A percentile compares a stretch with the other conserved stretches of the same genome.
Conservation (phyloP, 1,140 invertebrate species). For the Ectropis grisescens region DNA sequence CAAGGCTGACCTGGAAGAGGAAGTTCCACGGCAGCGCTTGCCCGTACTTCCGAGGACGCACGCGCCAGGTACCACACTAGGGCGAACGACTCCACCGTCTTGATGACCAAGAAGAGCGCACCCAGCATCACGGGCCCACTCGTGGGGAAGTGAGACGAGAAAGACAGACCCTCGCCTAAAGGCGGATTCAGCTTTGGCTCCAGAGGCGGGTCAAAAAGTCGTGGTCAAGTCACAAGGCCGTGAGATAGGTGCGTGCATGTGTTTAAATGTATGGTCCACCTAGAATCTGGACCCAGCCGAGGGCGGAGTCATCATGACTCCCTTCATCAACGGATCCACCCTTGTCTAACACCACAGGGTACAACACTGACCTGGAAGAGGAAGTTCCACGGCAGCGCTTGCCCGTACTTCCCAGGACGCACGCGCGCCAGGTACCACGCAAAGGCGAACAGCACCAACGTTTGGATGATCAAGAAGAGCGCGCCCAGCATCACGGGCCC, state of each 20-base stretch:
- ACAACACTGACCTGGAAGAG: slow-evolving; percentile 19
- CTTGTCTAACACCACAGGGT: no score
- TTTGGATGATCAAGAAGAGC: slow-evolving; percentile 23
- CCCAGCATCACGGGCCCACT: slow-evolving; percentile 14
- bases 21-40: slow-evolving; percentile 33
- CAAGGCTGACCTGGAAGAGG: slow-evolving; percentile 19
- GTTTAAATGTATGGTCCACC: no score
- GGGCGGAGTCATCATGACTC: no score
- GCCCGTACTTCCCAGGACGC: slow-evolving; percentile 32
- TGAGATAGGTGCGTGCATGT: no score
- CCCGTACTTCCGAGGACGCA: slow-evolving; percentile 31
- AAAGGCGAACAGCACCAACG: slow-evolving; percentile 12
- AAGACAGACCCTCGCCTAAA: not conserved
- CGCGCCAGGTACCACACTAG: slow-evolving; percentile 33
- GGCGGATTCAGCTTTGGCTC: no score
- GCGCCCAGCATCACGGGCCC: slow-evolving; percentile 16
- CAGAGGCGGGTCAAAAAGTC: no score
- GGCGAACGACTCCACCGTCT: slow-evolving; percentile 14
- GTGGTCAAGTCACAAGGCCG: no score
- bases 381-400: slow-evolving; percentile 32
- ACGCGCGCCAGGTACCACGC: slow-evolving; percentile 34
- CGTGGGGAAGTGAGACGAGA: slow-evolving; percentile 8
- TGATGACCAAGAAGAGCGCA: slow-evolving; percentile 20
- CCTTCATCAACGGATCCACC: no score
- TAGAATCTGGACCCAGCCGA: no score